Percentiles rank a stretch among this genome's conserved stretches.
Conservation (phyloP, 2,888 invertebrate genomes). For the Microctonus brassicae region DNA sequence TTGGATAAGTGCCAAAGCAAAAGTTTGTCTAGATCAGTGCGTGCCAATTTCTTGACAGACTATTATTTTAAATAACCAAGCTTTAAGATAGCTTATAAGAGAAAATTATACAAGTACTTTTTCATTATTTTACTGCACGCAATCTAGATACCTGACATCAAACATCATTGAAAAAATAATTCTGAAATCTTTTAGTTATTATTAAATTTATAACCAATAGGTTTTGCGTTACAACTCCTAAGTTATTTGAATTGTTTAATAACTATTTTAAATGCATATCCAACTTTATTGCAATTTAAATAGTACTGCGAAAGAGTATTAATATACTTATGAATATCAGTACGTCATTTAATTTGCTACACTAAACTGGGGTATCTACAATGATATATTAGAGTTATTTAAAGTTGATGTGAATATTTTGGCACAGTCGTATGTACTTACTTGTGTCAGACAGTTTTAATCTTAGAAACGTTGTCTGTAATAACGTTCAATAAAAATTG, state of each 20-base stretch:
- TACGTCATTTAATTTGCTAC: not conserved
- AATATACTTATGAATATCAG: not conserved
- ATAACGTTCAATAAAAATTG: not conserved
- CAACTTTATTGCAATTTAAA: not conserved
- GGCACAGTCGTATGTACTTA: slow-evolving; percentile 37
- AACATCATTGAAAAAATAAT: no score
- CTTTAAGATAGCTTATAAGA: not conserved
- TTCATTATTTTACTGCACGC: not conserved
- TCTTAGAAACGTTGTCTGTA: not conserved
- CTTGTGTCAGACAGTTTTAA: slow-evolving; percentile 47
- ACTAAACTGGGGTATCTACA: not conserved
- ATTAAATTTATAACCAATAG: not conserved
- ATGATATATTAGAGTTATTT: not conserved
- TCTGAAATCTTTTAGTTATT: not conserved
- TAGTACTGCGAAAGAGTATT: not conserved
- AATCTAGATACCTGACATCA: no score
- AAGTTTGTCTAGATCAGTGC: not conserved
- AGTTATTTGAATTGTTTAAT: not conserved
- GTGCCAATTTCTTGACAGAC: not conserved
- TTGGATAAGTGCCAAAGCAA: slow-evolving; percentile 7
- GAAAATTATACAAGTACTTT: not conserved
- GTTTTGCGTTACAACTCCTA: not conserved
- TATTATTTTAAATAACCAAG: not conserved
- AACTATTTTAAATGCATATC: no score
- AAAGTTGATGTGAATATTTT: not conserved